phyloP scores from a whole-genome alignment of 1,140 invertebrate genomes.

The Drosophila simulans region DNA sequence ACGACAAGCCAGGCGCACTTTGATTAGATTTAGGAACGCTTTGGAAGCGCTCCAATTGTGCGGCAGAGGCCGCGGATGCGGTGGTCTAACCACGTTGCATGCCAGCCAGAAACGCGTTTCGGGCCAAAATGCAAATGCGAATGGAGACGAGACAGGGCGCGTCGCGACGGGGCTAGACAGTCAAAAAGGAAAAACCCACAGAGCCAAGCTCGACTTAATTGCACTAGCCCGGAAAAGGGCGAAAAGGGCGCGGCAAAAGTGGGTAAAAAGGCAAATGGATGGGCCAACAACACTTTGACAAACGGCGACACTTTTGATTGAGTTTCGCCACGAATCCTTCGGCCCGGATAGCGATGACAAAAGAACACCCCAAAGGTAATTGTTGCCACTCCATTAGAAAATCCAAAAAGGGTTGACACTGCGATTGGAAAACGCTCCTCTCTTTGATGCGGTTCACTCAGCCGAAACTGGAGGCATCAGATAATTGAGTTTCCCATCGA shows the following conservation, averaged over 20 bases:
- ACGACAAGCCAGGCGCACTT: conserved; percentile 64
- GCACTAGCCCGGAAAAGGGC: conserved; percentile 42
- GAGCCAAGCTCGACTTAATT: conserved; percentile 67
- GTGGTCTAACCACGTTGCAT: conserved; percentile 66
- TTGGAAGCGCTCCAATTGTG: conserved; percentile 73
- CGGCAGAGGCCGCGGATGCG: conserved; percentile 32
- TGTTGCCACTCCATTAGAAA: conserved; percentile 49
- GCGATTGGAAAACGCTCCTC: conserved; percentile 21
- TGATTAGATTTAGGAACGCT: conserved; percentile 77
- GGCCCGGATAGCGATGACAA: conserved; percentile 56
- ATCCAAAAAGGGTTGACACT: conserved; percentile 27
- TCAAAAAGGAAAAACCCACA: conserved; percentile 75
- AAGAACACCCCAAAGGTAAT: conserved; percentile 59
- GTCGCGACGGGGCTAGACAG: conserved; percentile 36
- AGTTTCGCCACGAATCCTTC: conserved; percentile 66
- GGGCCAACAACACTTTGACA: conserved; percentile 47
- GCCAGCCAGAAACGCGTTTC: conserved; percentile 66
- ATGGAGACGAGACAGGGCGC: conserved; percentile 59
- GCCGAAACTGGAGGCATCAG: conserved; percentile 34
- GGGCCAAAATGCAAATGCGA: conserved; percentile 53
- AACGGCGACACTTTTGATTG: conserved; percentile 78
- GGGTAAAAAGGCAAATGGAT: neutral
- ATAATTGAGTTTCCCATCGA: conserved; percentile 58
- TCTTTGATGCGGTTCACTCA: conserved; percentile 47
- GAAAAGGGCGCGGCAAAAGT: conserved; percentile 1